A percentile compares a stretch with the other conserved stretches of the same genome.
phyloP scores from a whole-genome alignment of 1,140 invertebrate species.

The Wiebesia pumilae region DNA sequence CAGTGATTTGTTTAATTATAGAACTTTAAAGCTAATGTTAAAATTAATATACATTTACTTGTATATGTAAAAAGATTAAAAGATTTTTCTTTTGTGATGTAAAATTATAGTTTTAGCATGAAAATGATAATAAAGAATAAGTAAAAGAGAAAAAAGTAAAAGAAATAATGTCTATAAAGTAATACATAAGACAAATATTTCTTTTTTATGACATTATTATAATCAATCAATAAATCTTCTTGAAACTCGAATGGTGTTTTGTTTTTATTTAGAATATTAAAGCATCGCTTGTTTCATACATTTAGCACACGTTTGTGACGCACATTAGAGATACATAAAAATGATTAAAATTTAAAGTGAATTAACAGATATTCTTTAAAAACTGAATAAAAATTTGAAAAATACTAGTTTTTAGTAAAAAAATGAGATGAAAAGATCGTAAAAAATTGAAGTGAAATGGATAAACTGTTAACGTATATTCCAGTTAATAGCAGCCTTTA shows the following conservation, averaged over 20 bases:
- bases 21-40: no score
- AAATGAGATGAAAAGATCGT: neutral
- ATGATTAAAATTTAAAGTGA: constrained; percentile 19
- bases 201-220: no score
- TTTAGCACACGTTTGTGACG: neutral
- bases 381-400: neutral
- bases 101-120: no score
- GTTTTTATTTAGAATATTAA: neutral
- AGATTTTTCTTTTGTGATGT: no score
- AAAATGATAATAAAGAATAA: no score
- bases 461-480: neutral
- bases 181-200: no score
- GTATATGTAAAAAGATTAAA: no score
- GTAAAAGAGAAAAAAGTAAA: no score
- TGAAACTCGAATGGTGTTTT: neutral
- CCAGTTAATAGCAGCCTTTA: constrained; percentile 54
- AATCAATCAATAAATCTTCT: neutral
- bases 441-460: constrained; percentile 17
- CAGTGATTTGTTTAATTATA: no score
- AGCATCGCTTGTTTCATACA: neutral
- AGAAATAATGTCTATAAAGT: no score
- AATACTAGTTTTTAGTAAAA: neutral
- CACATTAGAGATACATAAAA: neutral
- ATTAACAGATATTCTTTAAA: neutral
- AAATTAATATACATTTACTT: no score